Conservation (phyloP, 2,888 invertebrate genomes). For the Eilema depressum region DNA sequence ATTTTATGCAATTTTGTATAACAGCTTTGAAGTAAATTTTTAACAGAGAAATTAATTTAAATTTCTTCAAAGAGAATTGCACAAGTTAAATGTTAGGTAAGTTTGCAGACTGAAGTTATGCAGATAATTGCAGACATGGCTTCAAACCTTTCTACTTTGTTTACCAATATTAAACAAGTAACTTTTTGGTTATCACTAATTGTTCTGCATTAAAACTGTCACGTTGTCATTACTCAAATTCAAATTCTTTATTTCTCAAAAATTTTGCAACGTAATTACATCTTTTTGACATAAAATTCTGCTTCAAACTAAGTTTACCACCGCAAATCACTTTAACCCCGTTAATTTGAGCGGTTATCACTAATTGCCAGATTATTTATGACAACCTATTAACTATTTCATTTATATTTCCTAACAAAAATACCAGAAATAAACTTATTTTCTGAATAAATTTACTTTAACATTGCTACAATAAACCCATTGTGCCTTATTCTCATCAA, state of each 20-base stretch:
- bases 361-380: neutral
- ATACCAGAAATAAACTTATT: neutral
- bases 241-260: too few species aligned
- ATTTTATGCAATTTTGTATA: too few species aligned
- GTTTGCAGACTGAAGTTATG: slow-evolving; percentile 39
- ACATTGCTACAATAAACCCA: neutral
- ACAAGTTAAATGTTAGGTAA: slow-evolving; percentile 50
- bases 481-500: neutral
- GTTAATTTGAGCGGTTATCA: neutral
- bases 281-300: too few species aligned
- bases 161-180: slow-evolving; percentile 13
- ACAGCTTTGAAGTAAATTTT: slow-evolving; percentile 23
- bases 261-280: too few species aligned
- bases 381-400: neutral
- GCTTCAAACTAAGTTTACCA: too few species aligned
- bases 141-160: slow-evolving; percentile 38
- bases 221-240: neutral
- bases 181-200: neutral
- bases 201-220: neutral
- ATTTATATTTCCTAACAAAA: neutral
- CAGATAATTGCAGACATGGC: slow-evolving; percentile 44
- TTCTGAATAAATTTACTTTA: neutral
- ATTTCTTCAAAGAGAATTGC: slow-evolving; percentile 47
- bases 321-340: neutral
- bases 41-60: slow-evolving; percentile 49